A percentile compares a stretch with the other conserved stretches of the same genome.
Conservation (phyloP, 2,888 invertebrate genomes). For the Pseudanteris insignis region DNA sequence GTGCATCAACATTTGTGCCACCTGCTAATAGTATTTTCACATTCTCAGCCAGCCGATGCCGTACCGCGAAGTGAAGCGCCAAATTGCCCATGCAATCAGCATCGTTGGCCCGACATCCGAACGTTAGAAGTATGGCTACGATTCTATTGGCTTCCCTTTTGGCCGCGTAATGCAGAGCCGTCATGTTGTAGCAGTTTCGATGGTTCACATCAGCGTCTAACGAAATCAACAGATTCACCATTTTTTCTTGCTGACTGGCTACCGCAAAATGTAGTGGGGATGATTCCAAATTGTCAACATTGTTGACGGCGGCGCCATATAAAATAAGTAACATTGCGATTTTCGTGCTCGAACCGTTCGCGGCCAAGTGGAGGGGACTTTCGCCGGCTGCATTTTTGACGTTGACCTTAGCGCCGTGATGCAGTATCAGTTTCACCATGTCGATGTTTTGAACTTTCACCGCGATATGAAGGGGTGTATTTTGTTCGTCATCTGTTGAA, state of each 20-base stretch:
- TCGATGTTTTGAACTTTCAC: neutral
- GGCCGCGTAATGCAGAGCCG: conserved; percentile 1
- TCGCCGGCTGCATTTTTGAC: neutral
- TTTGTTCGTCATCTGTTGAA: neutral
- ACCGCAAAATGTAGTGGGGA: conserved; percentile 2
- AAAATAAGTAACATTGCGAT: neutral
- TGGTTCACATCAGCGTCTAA: neutral
- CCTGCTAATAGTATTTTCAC: neutral
- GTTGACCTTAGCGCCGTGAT: neutral
- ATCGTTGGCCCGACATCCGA: neutral
- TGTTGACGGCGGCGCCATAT: neutral
- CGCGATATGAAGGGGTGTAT: conserved; percentile 3
- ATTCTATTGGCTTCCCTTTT: neutral
- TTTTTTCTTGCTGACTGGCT: neutral
- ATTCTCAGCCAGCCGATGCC: neutral
- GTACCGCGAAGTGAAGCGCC: conserved; percentile 1
- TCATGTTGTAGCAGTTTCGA: conserved; percentile 1
- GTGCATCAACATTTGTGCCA: neutral
- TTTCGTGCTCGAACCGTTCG: neutral
- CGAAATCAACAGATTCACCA: neutral
- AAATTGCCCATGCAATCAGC: neutral
- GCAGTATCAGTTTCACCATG: neutral
- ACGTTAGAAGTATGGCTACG: neutral
- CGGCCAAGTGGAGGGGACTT: conserved; percentile 2
- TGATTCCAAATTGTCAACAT: neutral